Evolutionary conservation across 2,113 vertebrate genomes (phyloP).

Genomic region (Puma concolor): DNA sequence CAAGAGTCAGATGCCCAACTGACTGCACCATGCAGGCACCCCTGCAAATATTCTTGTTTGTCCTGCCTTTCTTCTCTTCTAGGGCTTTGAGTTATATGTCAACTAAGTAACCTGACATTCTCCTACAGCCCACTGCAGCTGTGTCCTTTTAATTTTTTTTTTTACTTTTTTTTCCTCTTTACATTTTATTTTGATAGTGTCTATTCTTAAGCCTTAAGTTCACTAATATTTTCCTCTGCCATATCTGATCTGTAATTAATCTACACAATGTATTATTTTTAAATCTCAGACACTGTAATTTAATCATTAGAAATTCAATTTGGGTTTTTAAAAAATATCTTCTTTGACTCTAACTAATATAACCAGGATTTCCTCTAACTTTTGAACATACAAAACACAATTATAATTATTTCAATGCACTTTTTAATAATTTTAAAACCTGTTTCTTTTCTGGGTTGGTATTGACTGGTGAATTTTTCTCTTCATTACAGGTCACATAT

Average conservation of each 20-base stretch:
- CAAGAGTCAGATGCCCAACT: too few relatives aligned
- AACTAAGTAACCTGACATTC: not conserved
- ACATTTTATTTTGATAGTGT: not conserved
- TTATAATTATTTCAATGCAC: not conserved
- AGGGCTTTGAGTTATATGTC: not conserved
- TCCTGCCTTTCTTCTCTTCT: not conserved
- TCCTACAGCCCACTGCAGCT: not conserved
- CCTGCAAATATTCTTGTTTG: not conserved
- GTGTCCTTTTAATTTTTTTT: not conserved
- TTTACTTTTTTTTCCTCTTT: not conserved
- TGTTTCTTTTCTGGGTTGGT: not conserved
- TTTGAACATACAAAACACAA: not conserved
- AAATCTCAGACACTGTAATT: not conserved
- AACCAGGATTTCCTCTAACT: not conserved
- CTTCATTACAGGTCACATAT: not conserved
- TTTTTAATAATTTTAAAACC: not conserved
- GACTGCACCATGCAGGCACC: too few relatives aligned
- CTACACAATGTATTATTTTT: not conserved
- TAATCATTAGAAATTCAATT: slow-evolving; percentile 17
- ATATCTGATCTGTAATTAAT: not conserved
- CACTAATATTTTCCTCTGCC: not conserved
- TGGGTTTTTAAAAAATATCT: not conserved
- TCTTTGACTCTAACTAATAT: not conserved
- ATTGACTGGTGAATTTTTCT: not conserved
- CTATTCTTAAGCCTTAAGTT: not conserved